Conservation (phyloP, 2,888 invertebrate genomes). For the Volucella inanis region DNA sequence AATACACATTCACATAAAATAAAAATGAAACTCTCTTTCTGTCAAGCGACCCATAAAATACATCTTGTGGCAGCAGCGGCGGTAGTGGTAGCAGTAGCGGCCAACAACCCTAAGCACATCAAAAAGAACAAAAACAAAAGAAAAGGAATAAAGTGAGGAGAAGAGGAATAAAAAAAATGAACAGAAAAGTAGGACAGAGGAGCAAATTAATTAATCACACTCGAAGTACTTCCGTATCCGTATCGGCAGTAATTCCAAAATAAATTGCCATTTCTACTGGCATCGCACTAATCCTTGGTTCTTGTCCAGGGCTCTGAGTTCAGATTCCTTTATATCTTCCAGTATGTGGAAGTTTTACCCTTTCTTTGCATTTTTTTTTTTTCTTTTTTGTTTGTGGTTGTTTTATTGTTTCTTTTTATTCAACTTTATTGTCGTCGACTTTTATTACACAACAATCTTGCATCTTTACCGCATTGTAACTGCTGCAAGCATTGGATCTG, state of each 20-base stretch:
- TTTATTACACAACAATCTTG: constrained; percentile 67
- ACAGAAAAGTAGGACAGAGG: constrained; percentile 10
- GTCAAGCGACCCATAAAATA: constrained; percentile 43
- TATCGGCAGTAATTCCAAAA: constrained; percentile 63
- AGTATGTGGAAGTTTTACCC: constrained; percentile 25
- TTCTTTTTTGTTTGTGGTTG: background rate
- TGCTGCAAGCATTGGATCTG: background rate
- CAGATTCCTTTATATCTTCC: constrained; percentile 20
- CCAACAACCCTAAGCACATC: constrained; percentile 39
- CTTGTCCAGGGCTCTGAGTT: too few relatives aligned
- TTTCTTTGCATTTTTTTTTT: constrained; percentile 11
- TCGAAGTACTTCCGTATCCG: constrained; percentile 61
- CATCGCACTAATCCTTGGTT: constrained; percentile 52
- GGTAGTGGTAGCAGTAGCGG: constrained; percentile 2
- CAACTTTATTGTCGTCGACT: constrained; percentile 43
- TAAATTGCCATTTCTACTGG: constrained; percentile 59
- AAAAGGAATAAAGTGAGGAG: background rate
- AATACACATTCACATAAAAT: constrained; percentile 38
- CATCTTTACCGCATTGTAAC: constrained; percentile 59
- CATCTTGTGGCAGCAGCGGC: constrained; percentile 35
- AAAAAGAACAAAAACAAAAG: background rate
- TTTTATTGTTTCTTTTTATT: background rate
- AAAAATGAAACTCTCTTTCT: constrained; percentile 32
- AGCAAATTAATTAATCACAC: constrained; percentile 68
- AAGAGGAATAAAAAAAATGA: background rate